Conservation (phyloP, 1,140 invertebrate species). For the Calliphora vicina region DNA sequence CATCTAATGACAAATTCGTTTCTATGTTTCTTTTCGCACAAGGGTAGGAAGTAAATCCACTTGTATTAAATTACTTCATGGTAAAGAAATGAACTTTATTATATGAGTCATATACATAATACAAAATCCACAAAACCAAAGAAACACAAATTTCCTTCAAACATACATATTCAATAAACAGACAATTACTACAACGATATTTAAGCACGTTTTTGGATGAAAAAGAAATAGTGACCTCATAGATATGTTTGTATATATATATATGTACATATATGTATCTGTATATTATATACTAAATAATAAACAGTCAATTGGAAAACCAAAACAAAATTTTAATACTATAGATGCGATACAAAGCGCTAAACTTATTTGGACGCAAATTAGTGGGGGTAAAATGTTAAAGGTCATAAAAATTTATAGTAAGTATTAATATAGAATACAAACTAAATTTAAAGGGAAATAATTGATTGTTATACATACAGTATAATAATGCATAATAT, state of each 20-base stretch:
- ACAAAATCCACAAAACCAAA: neutral
- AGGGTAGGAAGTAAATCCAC: neutral
- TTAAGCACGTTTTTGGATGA: neutral
- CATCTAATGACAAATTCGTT: neutral
- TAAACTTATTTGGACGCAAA: neutral
- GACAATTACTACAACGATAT: neutral
- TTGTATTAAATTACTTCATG: conserved; percentile 2
- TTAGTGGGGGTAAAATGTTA: neutral
- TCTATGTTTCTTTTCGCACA: neutral
- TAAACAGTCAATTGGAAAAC: neutral
- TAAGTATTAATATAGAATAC: too few species aligned
- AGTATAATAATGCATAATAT: too few species aligned
- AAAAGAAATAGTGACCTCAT: conserved; percentile 9
- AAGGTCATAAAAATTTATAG: neutral
- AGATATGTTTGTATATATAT: neutral
- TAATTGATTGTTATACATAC: too few species aligned
- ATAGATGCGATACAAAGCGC: neutral
- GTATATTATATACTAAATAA: neutral
- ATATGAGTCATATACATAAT: neutral
- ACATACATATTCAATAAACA: neutral
- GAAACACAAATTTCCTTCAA: neutral
- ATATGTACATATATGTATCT: neutral
- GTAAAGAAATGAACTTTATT: neutral
- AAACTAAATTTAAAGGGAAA: neutral
- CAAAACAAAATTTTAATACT: neutral